Evolutionary conservation across 2,113 vertebrate species (phyloP).

Genomic region (Atlantisia rogersi): DNA sequence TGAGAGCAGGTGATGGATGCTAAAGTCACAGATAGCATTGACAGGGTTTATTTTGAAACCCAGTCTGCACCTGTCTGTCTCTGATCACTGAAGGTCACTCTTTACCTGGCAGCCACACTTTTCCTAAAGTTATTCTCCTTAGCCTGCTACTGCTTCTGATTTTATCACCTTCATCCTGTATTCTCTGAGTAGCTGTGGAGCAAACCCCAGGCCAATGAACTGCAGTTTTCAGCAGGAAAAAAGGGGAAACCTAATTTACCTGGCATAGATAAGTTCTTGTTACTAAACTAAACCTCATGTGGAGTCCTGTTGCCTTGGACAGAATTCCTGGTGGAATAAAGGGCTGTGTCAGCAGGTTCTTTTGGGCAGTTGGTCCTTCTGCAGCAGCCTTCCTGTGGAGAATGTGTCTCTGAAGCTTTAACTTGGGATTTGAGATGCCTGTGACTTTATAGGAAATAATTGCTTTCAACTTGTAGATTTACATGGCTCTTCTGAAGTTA

Average conservation of each 20-base stretch:
- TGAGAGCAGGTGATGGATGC: not conserved
- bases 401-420: not conserved
- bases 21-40: not conserved
- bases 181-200: not conserved
- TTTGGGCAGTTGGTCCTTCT: not conserved
- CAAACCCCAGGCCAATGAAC: not conserved
- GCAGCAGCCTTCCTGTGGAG: not conserved
- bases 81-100: not conserved
- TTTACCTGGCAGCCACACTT: not conserved
- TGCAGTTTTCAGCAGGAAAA: not conserved
- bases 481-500: not conserved
- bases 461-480: not conserved
- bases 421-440: not conserved
- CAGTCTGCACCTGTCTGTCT: not conserved
- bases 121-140: not conserved
- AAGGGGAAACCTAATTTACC: not conserved
- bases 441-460: not conserved
- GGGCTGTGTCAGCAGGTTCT: not conserved
- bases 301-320: not conserved
- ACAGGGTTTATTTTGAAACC: not conserved
- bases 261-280: not conserved
- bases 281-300: not conserved
- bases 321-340: slow-evolving; percentile 3
- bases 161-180: not conserved
- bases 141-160: not conserved